Percentiles rank a stretch among this genome's conserved stretches.
Evolutionary conservation across 1,140 invertebrate genomes (phyloP).

Genomic region (Stegodyphus dumicola): DNA sequence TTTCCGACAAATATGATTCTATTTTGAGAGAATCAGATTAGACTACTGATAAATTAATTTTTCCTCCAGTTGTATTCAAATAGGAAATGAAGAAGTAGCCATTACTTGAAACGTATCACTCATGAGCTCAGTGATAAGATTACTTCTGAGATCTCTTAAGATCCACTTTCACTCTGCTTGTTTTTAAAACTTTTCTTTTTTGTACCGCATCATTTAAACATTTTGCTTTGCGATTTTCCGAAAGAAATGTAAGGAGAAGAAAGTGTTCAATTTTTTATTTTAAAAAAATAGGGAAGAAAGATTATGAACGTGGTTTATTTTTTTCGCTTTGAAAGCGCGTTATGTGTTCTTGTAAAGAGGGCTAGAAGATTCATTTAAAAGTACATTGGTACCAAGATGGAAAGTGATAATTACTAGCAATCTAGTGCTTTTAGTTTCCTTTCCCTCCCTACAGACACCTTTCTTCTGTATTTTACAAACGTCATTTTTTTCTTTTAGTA

Average conservation of each 20-base stretch:
- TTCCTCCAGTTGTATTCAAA: constrained; percentile 21
- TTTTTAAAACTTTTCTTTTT: too few relatives aligned
- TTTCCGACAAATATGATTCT: constrained; percentile 15
- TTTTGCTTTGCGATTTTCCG: too few relatives aligned
- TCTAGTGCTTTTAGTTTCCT: not conserved
- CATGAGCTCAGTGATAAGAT: constrained; percentile 38
- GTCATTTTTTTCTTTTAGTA: too few relatives aligned
- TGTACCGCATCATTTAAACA: too few relatives aligned
- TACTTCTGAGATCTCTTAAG: not conserved
- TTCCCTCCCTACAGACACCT: too few relatives aligned
- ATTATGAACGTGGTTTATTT: too few relatives aligned
- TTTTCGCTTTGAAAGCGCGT: too few relatives aligned
- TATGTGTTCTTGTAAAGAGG: not conserved
- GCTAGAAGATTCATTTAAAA: constrained; percentile 52
- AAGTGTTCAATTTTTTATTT: too few relatives aligned
- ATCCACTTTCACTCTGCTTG: too few relatives aligned
- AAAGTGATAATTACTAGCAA: constrained; percentile 52
- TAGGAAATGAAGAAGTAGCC: constrained; percentile 39
- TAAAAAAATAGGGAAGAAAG: too few relatives aligned
- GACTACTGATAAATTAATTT: constrained; percentile 43
- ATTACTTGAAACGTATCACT: constrained; percentile 48
- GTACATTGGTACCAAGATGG: constrained; percentile 41
- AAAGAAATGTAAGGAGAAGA: too few relatives aligned
- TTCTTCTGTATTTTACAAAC: too few relatives aligned
- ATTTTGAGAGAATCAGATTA: constrained; percentile 36